phyloP scores from a whole-genome alignment of 2,113 vertebrate species.

The Crotalus horridus region DNA sequence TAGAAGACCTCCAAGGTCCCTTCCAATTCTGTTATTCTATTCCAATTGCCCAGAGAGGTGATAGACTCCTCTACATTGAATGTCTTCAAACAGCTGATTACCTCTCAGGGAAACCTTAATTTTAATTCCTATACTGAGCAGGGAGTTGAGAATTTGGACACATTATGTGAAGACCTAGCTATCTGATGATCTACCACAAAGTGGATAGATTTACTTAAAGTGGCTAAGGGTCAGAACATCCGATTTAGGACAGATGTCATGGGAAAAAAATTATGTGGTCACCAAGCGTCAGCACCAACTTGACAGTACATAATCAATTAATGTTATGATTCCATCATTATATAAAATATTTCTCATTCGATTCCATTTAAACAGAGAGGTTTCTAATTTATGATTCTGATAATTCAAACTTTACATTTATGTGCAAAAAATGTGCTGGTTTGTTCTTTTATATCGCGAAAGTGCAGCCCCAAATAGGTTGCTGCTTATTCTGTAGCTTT shows the following conservation, averaged over 20 bases:
- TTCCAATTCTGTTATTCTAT: too few relatives aligned
- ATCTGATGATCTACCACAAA: neutral
- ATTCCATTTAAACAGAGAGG: neutral
- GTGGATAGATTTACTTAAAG: neutral
- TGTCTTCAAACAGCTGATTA: neutral
- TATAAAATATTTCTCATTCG: neutral
- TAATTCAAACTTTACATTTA: conserved; percentile 6
- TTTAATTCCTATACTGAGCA: neutral
- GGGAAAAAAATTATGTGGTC: neutral
- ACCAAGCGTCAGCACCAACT: neutral
- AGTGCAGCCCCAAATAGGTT: neutral
- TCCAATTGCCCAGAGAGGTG: neutral
- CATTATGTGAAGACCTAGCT: neutral
- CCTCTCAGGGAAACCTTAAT: neutral
- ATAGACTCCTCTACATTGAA: neutral
- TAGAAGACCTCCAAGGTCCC: too few relatives aligned
- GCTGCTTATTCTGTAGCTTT: neutral
- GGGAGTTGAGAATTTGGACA: neutral
- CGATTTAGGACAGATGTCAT: neutral
- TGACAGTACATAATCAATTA: neutral
- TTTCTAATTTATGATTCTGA: conserved; percentile 1
- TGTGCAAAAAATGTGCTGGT: neutral
- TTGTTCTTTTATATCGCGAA: neutral
- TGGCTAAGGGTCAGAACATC: neutral
- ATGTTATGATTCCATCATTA: neutral